Conservation (phyloP, 2,888 invertebrate genomes). For the Epirrhoe alternata region DNA sequence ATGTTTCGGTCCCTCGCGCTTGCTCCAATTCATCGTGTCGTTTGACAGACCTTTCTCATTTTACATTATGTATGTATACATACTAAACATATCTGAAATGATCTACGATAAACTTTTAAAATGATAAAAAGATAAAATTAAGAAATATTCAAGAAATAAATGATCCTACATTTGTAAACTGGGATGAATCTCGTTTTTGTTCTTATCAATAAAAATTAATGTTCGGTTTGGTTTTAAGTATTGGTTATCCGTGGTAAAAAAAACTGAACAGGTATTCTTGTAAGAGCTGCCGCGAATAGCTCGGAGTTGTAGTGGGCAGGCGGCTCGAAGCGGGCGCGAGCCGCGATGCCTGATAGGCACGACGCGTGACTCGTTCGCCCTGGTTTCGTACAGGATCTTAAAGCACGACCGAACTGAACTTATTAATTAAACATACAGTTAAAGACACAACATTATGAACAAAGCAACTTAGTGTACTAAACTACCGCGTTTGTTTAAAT, state of each 20-base stretch:
- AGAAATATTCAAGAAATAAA: slow-evolving; percentile 53
- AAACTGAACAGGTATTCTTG: background rate
- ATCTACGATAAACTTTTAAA: background rate
- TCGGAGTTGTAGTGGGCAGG: slow-evolving; percentile 28
- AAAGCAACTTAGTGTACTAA: slow-evolving; percentile 26
- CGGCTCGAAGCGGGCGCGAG: slow-evolving; percentile 44
- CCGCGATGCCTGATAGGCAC: slow-evolving; percentile 67
- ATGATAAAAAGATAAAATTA: slow-evolving; percentile 39
- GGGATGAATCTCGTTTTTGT: slow-evolving; percentile 50
- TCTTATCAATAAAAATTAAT: slow-evolving; percentile 51
- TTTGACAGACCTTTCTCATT: slow-evolving; percentile 82
- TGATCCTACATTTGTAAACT: slow-evolving; percentile 47
- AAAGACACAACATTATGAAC: slow-evolving; percentile 47
- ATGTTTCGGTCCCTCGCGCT: slow-evolving; percentile 78
- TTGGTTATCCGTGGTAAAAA: background rate
- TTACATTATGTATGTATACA: slow-evolving; percentile 55
- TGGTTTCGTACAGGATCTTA: slow-evolving; percentile 77
- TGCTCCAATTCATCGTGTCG: slow-evolving; percentile 79
- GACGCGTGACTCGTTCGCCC: slow-evolving; percentile 81
- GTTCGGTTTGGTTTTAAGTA: slow-evolving; percentile 45
- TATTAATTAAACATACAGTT: slow-evolving; percentile 73
- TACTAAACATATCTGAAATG: slow-evolving; percentile 42
- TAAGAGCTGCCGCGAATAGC: slow-evolving; percentile 30
- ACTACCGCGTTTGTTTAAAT: slow-evolving; percentile 3
- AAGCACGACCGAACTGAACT: slow-evolving; percentile 63